A percentile compares a stretch with the other conserved stretches of the same genome.
Evolutionary conservation across 2,888 invertebrate species (phyloP).

Genomic region (Agonopterix arenella): DNA sequence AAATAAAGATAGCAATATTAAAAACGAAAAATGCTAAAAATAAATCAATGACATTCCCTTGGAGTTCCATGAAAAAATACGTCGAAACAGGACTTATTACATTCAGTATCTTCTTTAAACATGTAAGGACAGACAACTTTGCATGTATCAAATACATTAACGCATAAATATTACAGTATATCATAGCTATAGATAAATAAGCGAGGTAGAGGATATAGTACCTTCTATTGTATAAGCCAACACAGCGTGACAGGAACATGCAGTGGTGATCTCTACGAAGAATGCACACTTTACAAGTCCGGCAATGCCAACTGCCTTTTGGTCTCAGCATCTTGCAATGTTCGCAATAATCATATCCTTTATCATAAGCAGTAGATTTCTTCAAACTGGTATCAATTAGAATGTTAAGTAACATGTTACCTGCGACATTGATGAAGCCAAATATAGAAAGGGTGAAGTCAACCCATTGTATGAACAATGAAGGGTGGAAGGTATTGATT

Average conservation of each 20-base stretch:
- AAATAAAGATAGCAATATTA: conserved; percentile 15
- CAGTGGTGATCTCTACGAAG: conserved; percentile 90
- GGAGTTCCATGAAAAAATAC: too few species aligned
- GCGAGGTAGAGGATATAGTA: conserved; percentile 86
- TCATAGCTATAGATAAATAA: conserved; percentile 70
- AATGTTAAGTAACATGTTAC: conserved; percentile 45
- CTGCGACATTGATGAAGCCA: conserved; percentile 43
- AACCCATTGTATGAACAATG: conserved; percentile 22
- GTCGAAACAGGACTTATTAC: too few species aligned
- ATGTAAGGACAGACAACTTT: too few species aligned
- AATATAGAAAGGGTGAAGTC: conserved; percentile 34
- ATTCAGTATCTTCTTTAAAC: conserved; percentile 19
- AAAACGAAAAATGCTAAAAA: too few species aligned
- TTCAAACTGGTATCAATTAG: conserved; percentile 33
- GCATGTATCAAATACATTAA: conserved; percentile 41
- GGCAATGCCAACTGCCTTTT: conserved; percentile 91
- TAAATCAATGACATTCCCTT: too few species aligned
- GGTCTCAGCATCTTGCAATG: conserved; percentile 83
- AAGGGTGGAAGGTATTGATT: conserved; percentile 23
- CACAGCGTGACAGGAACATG: conserved; percentile 88
- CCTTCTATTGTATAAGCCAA: conserved; percentile 88
- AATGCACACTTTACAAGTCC: conserved; percentile 86
- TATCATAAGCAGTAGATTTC: conserved; percentile 3
- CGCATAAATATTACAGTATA: conserved; percentile 73
- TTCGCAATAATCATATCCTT: conserved; percentile 72